These are phyloP conservation scores for Hipposideros larvatus DNA, from an alignment of 2,797 vertebrate species.

Conservation along the genomic window DNA sequence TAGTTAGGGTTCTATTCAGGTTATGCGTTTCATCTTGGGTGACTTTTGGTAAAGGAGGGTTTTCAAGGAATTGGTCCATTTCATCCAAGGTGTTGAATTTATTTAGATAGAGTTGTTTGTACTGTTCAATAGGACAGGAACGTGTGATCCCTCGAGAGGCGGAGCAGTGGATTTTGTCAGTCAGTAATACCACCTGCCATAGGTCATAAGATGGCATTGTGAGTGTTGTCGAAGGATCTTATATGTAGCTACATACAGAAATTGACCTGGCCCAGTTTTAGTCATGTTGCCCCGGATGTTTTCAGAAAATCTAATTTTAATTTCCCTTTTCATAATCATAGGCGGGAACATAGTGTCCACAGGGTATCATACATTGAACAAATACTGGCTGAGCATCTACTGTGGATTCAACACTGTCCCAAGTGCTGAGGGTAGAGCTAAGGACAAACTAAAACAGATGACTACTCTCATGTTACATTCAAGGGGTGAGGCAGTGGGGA, in stretches of 20 bases:
- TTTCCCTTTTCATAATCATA: not conserved
- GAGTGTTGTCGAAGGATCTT: not conserved
- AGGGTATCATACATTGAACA: not conserved
- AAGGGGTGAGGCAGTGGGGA: not conserved
- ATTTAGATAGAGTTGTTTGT: not conserved
- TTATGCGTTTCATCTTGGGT: not conserved
- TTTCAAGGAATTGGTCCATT: not conserved
- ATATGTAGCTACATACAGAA: not conserved
- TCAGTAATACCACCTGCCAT: not conserved
- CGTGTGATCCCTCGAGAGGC: not conserved
- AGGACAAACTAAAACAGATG: not conserved
- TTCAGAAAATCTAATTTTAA: not conserved
- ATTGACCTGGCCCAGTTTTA: not conserved
- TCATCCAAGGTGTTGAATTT: not conserved
- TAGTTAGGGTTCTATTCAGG: no score
- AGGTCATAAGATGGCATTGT: not conserved
- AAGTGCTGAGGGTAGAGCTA: not conserved
- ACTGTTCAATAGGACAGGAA: not conserved
- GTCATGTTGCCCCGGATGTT: not conserved
- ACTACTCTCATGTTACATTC: not conserved
- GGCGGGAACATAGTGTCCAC: not conserved
- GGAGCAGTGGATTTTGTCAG: not conserved
- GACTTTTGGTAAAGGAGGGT: not conserved
- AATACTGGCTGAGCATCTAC: not conserved
- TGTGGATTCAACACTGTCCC: not conserved